Base-by-base conservation (phyloP, 1,140 invertebrate genomes). In the Aleiodes sp. region DNA sequence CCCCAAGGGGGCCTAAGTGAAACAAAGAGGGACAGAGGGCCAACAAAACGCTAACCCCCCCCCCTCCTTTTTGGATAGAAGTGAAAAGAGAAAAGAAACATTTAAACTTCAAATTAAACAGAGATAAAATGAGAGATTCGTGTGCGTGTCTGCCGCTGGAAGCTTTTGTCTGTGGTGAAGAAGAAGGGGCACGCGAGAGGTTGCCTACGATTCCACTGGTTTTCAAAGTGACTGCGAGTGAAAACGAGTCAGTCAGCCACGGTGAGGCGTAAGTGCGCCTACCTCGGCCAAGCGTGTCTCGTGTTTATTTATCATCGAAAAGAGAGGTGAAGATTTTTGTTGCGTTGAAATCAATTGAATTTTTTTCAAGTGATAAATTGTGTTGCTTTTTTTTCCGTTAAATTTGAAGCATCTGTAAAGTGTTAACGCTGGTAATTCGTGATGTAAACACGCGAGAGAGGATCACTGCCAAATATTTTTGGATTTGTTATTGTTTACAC, bases 201-300 rank as follows among this genome's bases (percentile, higher is more conserved):
- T n/a, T 72, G 66, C 24, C 65, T 70, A 74, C 73, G 59, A 79
- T 75, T 76, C 76, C 70, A 73, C 77, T 75, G 41, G 65, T 71
- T 78, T 75, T 78, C 73, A 77, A 74, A 74, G 75, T 75, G 72
- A 77, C 76, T 76, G 71, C 76, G 74, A 82, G 82, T 81, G 81
- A 80, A 82, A 82, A 83, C 70, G 80, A 82, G 80, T 80, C 82
- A 80, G 80, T 82, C 78, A 80, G 78, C 68, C 68, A 70, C 72
- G 59, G 72, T 63, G 65, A 73, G 72, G 72, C 72, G 69, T 60
- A 68, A 65, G 62, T 59, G 68, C 62, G 65, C 69, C 72, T 68
- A n/a, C n/a, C n/a, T 70, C 69, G 62, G 66, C 57, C 46, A 16
- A 28, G 39, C 0, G 12, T 62, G 37, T 33, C 33, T 37, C 35